Base-by-base conservation (phyloP, 2,113 vertebrate genomes). In the Festucalex cinctus region DNA sequence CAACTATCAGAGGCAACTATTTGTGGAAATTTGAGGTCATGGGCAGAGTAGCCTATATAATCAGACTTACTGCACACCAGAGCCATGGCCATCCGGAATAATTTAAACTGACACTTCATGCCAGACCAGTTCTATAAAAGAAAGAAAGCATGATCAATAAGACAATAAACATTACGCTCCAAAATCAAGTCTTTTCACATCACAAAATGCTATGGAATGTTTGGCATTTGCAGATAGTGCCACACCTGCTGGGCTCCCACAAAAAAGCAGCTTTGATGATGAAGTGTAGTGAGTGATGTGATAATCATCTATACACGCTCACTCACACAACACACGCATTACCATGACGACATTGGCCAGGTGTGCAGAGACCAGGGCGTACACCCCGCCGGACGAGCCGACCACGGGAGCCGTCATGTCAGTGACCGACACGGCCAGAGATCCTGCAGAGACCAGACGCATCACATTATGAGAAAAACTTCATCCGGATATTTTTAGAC, bases 21-120 rank as follows among this genome's bases (percentile, higher is more conserved):
- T 41, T 41, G 39, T 41, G 39, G 39, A 46, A 46, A 46, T 46
- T 2, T 9, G 1, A 43, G 37, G 12, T 24, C n/a, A 62, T 41
- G 13, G 10, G 39, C 39, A 37, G 28, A 17, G 48, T 36, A 56
- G 16, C 41, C 59, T 24, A 20, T 19, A 49, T 64, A 66, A 51
- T 61, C 5, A 74, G 83, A 95, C 97, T 96, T 94, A 99, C 97
- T 99, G 92, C 96, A 98, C 80, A 99, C 91, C 89, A 99, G 93
- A 84, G 95, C 95, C 91, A 98, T 94, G 75, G 94, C 95, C 95
- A 98, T 96, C 73, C 96, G 93, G 76, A 99, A 94, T 76, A 99
- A 90, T 86, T 98, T 99, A 87, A 99, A 97, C 84, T 98, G 96
- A 87, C 97, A 98, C 90, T 96, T 97, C 97, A 98, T 99, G 81